Percentiles rank a stretch among this genome's conserved stretches.
These are phyloP conservation scores for Sorex fumeus DNA, from an alignment of 2,113 vertebrate species.

Conservation along the genomic window DNA sequence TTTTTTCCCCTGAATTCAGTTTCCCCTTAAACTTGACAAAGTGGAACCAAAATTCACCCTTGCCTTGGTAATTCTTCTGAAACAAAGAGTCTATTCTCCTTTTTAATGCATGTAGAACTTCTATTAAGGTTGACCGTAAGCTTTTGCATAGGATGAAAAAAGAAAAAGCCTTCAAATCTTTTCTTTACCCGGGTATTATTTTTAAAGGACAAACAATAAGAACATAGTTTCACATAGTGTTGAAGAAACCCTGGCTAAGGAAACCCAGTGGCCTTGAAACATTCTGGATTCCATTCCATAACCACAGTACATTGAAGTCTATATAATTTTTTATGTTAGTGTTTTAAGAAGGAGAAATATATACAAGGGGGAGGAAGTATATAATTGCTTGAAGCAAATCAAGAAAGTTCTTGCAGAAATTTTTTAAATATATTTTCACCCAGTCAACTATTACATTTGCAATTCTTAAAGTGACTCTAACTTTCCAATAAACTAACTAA, in stretches of 20 bases:
- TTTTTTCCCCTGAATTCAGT: slow-evolving; percentile 45
- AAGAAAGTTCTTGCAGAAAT: slow-evolving; percentile 54
- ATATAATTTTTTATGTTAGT: not conserved
- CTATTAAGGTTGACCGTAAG: slow-evolving; percentile 75
- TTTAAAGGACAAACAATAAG: slow-evolving; percentile 78
- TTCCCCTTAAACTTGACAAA: slow-evolving; percentile 79
- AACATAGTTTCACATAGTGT: slow-evolving; percentile 77
- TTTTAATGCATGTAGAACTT: slow-evolving; percentile 70
- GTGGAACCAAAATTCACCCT: slow-evolving; percentile 76
- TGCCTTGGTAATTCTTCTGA: slow-evolving; percentile 81
- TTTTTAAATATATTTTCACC: not conserved
- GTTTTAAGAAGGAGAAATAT: slow-evolving; percentile 54
- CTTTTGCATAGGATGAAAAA: slow-evolving; percentile 73
- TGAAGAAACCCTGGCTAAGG: slow-evolving; percentile 60
- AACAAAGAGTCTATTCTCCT: slow-evolving; percentile 81
- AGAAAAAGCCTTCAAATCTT: slow-evolving; percentile 75
- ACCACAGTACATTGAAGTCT: not conserved
- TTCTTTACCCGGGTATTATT: slow-evolving; percentile 78
- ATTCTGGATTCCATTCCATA: slow-evolving; percentile 42
- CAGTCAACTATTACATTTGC: not conserved
- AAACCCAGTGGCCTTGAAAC: slow-evolving; percentile 51
- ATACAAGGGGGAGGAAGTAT: not conserved
- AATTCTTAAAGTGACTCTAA: not conserved
- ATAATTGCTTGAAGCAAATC: slow-evolving; percentile 18
- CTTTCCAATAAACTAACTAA: too few species aligned